A percentile compares a stretch with the other conserved stretches of the same genome.
Evolutionary conservation across 1,140 invertebrate genomes (phyloP).

Genomic region (Penaeus vannamei): DNA sequence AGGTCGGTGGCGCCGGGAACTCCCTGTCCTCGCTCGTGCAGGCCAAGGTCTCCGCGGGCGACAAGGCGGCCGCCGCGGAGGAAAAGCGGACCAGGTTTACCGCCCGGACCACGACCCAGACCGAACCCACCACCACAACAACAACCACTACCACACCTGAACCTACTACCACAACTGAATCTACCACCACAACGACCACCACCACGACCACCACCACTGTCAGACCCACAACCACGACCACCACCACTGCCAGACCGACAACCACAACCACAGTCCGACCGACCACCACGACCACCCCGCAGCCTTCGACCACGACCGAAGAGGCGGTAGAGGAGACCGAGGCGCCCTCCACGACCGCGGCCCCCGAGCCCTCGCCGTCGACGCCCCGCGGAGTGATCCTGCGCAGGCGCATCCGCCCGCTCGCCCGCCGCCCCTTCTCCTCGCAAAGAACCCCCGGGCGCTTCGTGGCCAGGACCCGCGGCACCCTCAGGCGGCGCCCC

Average conservation of each 20-base stretch:
- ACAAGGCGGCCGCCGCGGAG: too few relatives aligned
- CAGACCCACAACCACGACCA: conserved; percentile 3
- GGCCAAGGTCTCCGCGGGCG: too few relatives aligned
- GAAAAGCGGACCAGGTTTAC: too few relatives aligned
- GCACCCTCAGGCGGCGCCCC: neutral
- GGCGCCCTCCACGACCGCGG: neutral
- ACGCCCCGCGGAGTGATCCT: neutral
- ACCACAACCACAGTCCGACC: neutral
- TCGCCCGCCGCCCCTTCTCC: neutral
- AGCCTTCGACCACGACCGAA: conserved; percentile 3
- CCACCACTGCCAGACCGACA: neutral
- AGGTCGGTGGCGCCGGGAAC: too few relatives aligned
- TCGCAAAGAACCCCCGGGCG: neutral
- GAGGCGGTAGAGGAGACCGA: neutral
- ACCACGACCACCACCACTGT: neutral
- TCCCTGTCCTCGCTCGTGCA: too few relatives aligned
- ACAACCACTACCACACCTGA: neutral
- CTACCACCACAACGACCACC: neutral
- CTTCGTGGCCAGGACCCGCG: neutral
- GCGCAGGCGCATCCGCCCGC: neutral
- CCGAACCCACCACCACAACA: too few relatives aligned
- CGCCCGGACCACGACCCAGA: too few relatives aligned
- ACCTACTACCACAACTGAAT: conserved; percentile 17
- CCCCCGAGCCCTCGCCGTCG: neutral
- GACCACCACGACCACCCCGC: neutral